A percentile compares a stretch with the other conserved stretches of the same genome.
phyloP scores from a whole-genome alignment of 2,113 vertebrate genomes.

The Dasyprocta punctata region DNA sequence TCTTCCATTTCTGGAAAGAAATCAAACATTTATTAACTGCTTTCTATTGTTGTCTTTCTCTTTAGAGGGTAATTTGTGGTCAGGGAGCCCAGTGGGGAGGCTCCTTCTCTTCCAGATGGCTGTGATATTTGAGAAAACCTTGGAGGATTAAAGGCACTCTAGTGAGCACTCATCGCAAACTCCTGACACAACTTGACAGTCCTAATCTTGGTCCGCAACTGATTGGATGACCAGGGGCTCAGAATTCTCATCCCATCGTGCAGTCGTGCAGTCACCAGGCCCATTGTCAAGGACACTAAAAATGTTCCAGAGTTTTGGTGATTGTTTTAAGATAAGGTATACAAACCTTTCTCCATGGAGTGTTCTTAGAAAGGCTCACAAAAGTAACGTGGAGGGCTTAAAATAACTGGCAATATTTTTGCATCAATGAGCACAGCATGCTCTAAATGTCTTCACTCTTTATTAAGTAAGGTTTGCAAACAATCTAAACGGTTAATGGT shows the following conservation, averaged over 20 bases:
- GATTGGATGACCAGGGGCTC: slow-evolving; percentile 81
- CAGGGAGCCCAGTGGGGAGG: slow-evolving; percentile 85
- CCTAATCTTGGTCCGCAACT: slow-evolving; percentile 83
- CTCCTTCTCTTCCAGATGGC: slow-evolving; percentile 87
- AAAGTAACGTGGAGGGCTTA: slow-evolving; percentile 7
- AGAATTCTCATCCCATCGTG: slow-evolving; percentile 66
- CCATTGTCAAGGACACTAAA: slow-evolving; percentile 52
- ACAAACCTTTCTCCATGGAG: slow-evolving; percentile 12
- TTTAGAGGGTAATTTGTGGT: slow-evolving; percentile 85
- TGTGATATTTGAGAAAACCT: slow-evolving; percentile 89
- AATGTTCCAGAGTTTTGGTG: slow-evolving; percentile 54
- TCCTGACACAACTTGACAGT: slow-evolving; percentile 88
- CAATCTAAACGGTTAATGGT: slow-evolving; percentile 83
- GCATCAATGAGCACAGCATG: slow-evolving; percentile 85
- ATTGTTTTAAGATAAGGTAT: slow-evolving; percentile 6
- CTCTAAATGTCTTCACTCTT: slow-evolving; percentile 77
- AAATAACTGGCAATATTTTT: slow-evolving; percentile 69
- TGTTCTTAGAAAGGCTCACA: slow-evolving; percentile 47
- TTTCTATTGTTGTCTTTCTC: slow-evolving; percentile 79
- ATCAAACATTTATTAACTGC: slow-evolving; percentile 78
- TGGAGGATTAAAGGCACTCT: slow-evolving; percentile 88
- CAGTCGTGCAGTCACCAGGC: slow-evolving; percentile 65
- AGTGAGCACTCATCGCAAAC: slow-evolving; percentile 84
- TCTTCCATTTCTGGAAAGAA: slow-evolving; percentile 63
- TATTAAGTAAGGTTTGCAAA: slow-evolving; percentile 86